Percentiles rank a stretch among this genome's conserved stretches.
Evolutionary conservation across 2,113 vertebrate genomes (phyloP).

Genomic region (Labeo rohita): DNA sequence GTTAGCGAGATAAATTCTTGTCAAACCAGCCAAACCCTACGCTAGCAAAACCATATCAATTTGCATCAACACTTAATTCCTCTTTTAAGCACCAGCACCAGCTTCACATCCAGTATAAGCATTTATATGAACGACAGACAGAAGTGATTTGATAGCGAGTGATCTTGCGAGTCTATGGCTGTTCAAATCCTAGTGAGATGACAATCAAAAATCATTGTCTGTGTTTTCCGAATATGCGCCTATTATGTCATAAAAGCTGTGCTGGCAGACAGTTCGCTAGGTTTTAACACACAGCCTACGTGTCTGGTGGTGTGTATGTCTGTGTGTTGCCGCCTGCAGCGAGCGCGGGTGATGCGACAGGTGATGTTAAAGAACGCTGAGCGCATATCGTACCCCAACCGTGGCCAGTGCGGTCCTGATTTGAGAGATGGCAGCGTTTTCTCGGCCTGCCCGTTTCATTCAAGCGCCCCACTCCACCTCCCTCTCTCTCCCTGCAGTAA

Average conservation of each 20-base stretch:
- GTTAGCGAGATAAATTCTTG: neutral
- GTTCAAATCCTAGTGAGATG: neutral
- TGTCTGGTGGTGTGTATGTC: neutral
- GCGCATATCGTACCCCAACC: constrained; percentile 51
- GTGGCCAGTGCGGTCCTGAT: constrained; percentile 2
- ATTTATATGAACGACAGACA: neutral
- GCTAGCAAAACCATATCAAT: neutral
- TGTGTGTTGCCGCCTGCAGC: neutral
- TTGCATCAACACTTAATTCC: neutral
- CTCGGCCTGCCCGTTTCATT: constrained; percentile 47
- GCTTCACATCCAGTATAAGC: neutral
- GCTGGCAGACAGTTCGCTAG: constrained; percentile 1
- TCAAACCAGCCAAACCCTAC: neutral
- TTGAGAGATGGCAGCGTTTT: constrained; percentile 15
- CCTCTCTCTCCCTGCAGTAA: neutral
- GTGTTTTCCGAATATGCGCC: neutral
- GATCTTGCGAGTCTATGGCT: neutral
- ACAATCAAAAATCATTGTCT: neutral
- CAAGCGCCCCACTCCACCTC: constrained; percentile 16
- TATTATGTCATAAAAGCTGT: neutral
- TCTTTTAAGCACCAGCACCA: neutral
- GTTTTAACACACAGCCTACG: neutral
- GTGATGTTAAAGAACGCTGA: neutral
- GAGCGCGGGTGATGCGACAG: neutral
- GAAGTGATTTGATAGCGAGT: neutral